Conservation (phyloP, 2,888 invertebrate species). For the Pseudoips prasinana region DNA sequence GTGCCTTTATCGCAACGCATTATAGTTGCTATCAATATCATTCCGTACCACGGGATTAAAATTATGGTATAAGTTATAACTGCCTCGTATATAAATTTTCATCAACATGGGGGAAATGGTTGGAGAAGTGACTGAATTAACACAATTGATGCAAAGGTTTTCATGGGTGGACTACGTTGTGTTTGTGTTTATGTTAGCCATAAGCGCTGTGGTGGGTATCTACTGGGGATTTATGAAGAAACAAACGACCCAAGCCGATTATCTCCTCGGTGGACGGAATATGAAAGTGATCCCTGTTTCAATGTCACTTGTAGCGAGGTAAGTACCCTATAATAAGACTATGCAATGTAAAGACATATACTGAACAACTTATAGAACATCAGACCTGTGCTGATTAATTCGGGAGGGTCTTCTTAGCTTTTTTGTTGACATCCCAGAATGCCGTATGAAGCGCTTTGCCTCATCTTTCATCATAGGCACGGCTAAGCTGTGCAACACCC, state of each 20-base stretch:
- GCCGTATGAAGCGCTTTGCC: no score
- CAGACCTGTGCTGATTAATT: no score
- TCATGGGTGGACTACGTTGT: slow-evolving; percentile 89
- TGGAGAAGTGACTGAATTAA: slow-evolving; percentile 70
- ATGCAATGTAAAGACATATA: no score
- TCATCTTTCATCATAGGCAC: no score
- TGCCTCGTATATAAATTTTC: slow-evolving; percentile 5
- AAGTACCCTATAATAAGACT: no score
- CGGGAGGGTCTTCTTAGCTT: no score
- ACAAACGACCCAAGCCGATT: slow-evolving; percentile 84
- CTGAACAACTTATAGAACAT: no score
- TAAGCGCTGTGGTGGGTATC: slow-evolving; percentile 90
- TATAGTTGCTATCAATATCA: slow-evolving; percentile 18
- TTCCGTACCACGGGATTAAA: not conserved
- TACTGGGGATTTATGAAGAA: slow-evolving; percentile 90
- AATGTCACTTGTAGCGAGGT: slow-evolving; percentile 93
- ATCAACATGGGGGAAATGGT: slow-evolving; percentile 50
- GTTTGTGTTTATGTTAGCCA: slow-evolving; percentile 87
- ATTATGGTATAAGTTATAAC: slow-evolving; percentile 6
- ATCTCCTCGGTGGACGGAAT: slow-evolving; percentile 90
- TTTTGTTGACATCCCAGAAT: no score
- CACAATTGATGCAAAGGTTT: slow-evolving; percentile 83
- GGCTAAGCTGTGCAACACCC: no score
- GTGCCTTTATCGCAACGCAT: slow-evolving; percentile 39
- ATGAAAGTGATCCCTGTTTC: slow-evolving; percentile 92